A percentile compares a stretch with the other conserved stretches of the same genome.
Evolutionary conservation across 2,888 invertebrate species (phyloP).

Genomic region (Andrena chrysosceles): DNA sequence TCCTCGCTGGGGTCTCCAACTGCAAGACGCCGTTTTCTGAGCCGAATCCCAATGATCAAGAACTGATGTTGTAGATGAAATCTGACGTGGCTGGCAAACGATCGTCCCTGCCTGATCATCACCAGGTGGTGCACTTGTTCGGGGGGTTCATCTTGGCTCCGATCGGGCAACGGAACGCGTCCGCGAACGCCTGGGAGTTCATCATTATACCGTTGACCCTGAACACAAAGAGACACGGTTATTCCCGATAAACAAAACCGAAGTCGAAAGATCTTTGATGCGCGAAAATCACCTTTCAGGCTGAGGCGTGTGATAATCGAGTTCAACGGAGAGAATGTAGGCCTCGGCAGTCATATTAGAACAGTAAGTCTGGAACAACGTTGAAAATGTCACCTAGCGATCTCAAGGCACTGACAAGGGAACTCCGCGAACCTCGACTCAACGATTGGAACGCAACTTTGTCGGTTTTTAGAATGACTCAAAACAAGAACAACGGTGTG

Average conservation of each 20-base stretch:
- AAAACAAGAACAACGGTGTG: too few relatives aligned
- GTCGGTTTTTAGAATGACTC: too few relatives aligned
- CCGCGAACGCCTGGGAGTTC: slow-evolving; percentile 85
- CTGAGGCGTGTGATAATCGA: slow-evolving; percentile 86
- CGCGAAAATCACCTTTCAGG: slow-evolving; percentile 84
- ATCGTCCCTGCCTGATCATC: slow-evolving; percentile 65
- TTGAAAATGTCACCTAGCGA: neutral
- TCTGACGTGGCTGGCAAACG: slow-evolving; percentile 48
- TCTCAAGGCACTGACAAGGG: neutral
- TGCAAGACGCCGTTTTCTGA: slow-evolving; percentile 50
- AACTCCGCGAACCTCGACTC: too few relatives aligned
- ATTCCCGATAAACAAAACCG: neutral
- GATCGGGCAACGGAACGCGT: slow-evolving; percentile 85
- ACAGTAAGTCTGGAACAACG: slow-evolving; percentile 84
- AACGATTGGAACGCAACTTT: too few relatives aligned
- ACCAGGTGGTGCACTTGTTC: slow-evolving; percentile 85
- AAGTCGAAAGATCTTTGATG: too few relatives aligned
- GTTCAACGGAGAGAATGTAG: slow-evolving; percentile 86
- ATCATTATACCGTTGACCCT: slow-evolving; percentile 86
- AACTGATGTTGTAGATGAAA: slow-evolving; percentile 49
- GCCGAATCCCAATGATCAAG: slow-evolving; percentile 66
- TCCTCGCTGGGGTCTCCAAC: slow-evolving; percentile 26
- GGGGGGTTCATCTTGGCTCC: slow-evolving; percentile 85
- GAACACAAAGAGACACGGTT: slow-evolving; percentile 5
- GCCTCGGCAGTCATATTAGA: slow-evolving; percentile 85